These are phyloP conservation scores for Anableps anableps DNA, from an alignment of 2,797 vertebrate species.

Conservation along the genomic window DNA sequence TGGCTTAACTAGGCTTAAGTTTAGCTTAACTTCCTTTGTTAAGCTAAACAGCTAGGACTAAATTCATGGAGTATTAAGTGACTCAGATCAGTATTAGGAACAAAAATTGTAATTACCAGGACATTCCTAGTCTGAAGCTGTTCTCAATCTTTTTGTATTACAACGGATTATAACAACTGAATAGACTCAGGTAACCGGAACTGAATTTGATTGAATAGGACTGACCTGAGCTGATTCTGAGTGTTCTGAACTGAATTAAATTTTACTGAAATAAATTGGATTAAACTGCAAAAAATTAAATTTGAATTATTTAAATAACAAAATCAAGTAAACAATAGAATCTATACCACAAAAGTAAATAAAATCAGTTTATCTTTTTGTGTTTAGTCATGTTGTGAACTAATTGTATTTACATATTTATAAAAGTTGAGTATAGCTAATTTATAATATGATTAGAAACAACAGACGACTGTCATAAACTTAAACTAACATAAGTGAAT, in stretches of 20 bases:
- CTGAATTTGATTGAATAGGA: not conserved
- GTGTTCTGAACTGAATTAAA: not conserved
- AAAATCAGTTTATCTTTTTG: not conserved
- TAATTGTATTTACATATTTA: not conserved
- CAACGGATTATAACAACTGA: too few relatives aligned
- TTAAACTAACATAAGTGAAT: not conserved
- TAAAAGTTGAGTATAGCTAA: not conserved
- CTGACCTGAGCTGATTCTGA: too few relatives aligned
- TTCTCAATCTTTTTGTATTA: not conserved
- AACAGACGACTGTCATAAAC: not conserved
- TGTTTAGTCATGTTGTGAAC: too few relatives aligned
- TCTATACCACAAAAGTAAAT: not conserved
- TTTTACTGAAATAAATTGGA: not conserved
- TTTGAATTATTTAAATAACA: not conserved
- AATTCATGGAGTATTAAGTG: not conserved
- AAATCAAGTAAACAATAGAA: not conserved
- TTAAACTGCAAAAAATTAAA: not conserved
- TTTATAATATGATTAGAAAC: not conserved
- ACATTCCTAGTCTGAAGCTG: not conserved
- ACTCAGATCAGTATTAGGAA: not conserved
- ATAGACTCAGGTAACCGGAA: not conserved
- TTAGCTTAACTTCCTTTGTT: not conserved
- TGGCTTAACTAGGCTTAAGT: not conserved
- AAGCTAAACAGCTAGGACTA: not conserved
- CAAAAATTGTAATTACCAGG: not conserved